Evolutionary conservation across 1,140 invertebrate species (phyloP).

Genomic region (Pseudomyrmex pallidus): DNA sequence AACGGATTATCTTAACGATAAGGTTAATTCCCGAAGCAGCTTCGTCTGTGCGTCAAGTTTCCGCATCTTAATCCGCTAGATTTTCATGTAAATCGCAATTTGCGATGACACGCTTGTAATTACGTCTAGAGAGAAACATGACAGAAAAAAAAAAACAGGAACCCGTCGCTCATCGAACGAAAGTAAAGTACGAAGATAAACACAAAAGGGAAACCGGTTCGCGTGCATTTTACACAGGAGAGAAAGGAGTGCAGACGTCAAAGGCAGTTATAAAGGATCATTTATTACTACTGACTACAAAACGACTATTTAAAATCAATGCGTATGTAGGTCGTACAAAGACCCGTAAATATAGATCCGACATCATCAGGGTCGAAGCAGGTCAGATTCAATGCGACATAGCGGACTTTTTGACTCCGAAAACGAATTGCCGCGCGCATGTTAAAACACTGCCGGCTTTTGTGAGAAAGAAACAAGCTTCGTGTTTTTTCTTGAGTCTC

Average conservation of each 20-base stretch:
- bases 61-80: conserved; percentile 33
- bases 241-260: conserved; percentile 25
- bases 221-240: conserved; percentile 10
- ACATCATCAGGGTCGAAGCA: neutral
- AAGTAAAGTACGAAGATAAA: conserved; percentile 56
- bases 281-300: conserved; percentile 64
- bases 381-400: neutral
- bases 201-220: conserved; percentile 38
- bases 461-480: neutral
- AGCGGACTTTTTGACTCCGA: neutral
- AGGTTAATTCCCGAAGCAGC: conserved; percentile 8
- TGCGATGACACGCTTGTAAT: conserved; percentile 32
- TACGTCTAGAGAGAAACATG: conserved; percentile 32
- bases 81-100: conserved; percentile 28
- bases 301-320: conserved; percentile 57
- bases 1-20: conserved; percentile 20
- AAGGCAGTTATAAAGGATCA: conserved; percentile 43
- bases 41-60: conserved; percentile 35
- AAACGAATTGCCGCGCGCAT: neutral
- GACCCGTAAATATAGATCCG: conserved; percentile 17
- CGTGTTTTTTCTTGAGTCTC: neutral
- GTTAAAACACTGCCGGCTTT: neutral
- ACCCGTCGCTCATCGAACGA: conserved; percentile 45
- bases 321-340: conserved; percentile 10
- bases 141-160: conserved; percentile 26